phyloP scores from a whole-genome alignment of 1,140 invertebrate genomes.

The Drosophila willistoni region DNA sequence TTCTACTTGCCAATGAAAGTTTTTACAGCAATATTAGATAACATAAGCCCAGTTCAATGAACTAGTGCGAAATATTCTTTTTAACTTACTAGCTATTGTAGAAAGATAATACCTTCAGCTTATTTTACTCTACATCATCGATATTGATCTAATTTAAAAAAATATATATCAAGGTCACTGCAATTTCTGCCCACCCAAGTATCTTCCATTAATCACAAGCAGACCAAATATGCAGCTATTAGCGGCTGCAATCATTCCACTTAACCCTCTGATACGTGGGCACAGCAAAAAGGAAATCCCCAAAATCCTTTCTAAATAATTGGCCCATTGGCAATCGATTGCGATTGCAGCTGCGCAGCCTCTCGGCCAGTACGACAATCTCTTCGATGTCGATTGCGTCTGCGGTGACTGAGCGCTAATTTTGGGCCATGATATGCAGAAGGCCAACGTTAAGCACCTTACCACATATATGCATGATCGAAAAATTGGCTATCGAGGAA shows the following conservation, averaged over 20 bases:
- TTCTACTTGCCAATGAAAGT: neutral
- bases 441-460: conserved; percentile 69
- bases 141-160: neutral
- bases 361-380: conserved; percentile 55
- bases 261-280: conserved; percentile 33
- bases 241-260: conserved; percentile 42
- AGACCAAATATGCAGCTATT: conserved; percentile 19
- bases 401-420: conserved; percentile 74
- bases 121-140: neutral
- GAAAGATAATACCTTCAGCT: neutral
- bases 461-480: conserved; percentile 26
- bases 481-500: conserved; percentile 51
- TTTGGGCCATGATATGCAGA: conserved; percentile 75
- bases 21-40: neutral
- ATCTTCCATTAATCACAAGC: conserved; percentile 9
- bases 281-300: conserved; percentile 49
- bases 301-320: conserved; percentile 78
- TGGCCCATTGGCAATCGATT: conserved; percentile 34
- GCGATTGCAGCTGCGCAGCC: conserved; percentile 32
- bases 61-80: neutral
- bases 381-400: conserved; percentile 33
- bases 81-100: too few relatives aligned
- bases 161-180: conserved; percentile 3
- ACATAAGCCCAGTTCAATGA: neutral
- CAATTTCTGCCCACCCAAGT: conserved; percentile 14